These are phyloP conservation scores for Phataginus tetradactyla DNA, from an alignment of 2,797 vertebrate genomes.

Conservation along the genomic window DNA sequence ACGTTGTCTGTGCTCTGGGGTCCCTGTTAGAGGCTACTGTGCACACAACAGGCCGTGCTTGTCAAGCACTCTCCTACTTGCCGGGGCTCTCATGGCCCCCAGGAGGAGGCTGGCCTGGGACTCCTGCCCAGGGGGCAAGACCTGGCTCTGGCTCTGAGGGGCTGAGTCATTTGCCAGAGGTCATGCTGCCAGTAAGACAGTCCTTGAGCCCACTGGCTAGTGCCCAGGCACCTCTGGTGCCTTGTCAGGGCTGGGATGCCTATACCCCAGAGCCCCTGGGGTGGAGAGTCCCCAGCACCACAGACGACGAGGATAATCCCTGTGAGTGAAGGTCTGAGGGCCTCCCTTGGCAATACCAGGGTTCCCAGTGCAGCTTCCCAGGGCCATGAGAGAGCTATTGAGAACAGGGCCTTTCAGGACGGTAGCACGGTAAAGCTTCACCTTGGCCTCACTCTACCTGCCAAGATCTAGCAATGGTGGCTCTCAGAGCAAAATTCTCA, in stretches of 20 bases:
- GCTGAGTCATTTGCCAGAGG: not conserved
- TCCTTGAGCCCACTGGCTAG: not conserved
- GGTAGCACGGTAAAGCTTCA: not conserved
- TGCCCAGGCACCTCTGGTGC: not conserved
- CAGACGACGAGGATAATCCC: not conserved
- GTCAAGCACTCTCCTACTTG: not conserved
- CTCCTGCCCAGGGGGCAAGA: not conserved
- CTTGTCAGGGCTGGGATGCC: not conserved
- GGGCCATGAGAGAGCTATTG: not conserved
- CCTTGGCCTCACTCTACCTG: not conserved
- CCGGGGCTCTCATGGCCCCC: not conserved
- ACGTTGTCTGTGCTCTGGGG: rapidly evolving
- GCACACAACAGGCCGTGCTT: not conserved
- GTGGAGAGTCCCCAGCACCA: not conserved
- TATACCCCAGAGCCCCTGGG: rapidly evolving
- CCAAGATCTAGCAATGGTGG: not conserved
- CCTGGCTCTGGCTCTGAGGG: not conserved
- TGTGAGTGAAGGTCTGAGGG: not conserved
- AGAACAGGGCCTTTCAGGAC: not conserved
- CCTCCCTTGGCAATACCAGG: not conserved
- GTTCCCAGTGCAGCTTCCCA: not conserved
- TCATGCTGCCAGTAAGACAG: not conserved
- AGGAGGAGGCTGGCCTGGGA: not conserved
- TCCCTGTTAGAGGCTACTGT: not conserved
- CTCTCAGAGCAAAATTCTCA: not conserved